Conservation (phyloP, 2,113 vertebrate genomes). For the Syngnathus typhle region DNA sequence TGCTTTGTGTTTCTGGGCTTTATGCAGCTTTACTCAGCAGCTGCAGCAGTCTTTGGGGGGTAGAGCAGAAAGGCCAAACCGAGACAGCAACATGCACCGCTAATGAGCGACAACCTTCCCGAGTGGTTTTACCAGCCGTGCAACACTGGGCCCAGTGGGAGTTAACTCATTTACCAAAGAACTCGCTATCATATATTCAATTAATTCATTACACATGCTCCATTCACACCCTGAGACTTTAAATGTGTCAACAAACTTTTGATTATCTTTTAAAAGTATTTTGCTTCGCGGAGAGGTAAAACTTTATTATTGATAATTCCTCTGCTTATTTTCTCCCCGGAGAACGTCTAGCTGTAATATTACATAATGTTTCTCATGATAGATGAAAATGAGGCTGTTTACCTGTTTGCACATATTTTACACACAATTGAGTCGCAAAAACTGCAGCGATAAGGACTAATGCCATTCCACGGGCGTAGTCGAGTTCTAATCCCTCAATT, state of each 20-base stretch:
- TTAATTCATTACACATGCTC: slow-evolving; percentile 35
- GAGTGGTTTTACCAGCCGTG: slow-evolving; percentile 24
- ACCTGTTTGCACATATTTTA: slow-evolving; percentile 48
- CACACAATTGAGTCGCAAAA: slow-evolving; percentile 37
- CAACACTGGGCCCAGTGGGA: slow-evolving; percentile 16
- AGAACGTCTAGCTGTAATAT: slow-evolving; percentile 21
- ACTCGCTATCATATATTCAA: slow-evolving; percentile 41
- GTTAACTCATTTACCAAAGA: slow-evolving; percentile 48
- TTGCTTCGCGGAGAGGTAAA: slow-evolving; percentile 6
- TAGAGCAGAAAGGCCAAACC: slow-evolving; percentile 16
- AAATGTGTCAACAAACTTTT: slow-evolving; percentile 12
- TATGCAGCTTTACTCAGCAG: slow-evolving; percentile 12
- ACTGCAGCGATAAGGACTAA: slow-evolving; percentile 53
- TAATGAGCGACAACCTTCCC: slow-evolving; percentile 53
- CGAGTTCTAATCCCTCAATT: slow-evolving; percentile 70
- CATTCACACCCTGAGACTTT: slow-evolving; percentile 24
- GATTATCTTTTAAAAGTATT: slow-evolving; percentile 15
- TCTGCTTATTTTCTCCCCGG: slow-evolving; percentile 15
- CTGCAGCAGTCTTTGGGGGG: slow-evolving; percentile 23
- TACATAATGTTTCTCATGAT: slow-evolving; percentile 1
- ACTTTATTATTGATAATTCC: slow-evolving; percentile 13
- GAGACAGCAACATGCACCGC: slow-evolving; percentile 35
- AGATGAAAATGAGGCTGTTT: slow-evolving; percentile 36
- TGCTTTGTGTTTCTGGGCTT: slow-evolving; percentile 6
- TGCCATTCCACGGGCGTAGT: slow-evolving; percentile 47